These are phyloP conservation scores for Tragulus kanchil DNA, from an alignment of 2,113 vertebrate genomes.

Conservation along the genomic window DNA sequence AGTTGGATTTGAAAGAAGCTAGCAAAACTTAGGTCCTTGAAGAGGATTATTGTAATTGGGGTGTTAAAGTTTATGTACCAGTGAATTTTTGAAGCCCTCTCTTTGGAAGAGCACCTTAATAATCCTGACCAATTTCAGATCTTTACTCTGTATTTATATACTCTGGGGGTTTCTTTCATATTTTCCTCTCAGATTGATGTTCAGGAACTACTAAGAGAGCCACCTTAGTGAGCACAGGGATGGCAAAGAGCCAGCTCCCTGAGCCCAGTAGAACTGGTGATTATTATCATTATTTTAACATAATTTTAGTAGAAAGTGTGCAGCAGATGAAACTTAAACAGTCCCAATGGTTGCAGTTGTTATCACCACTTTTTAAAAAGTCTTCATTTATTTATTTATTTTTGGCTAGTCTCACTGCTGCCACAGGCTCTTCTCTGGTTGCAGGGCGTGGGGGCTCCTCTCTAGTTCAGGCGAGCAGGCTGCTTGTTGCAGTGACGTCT, in stretches of 20 bases:
- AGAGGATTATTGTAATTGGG: not conserved
- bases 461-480: too few species aligned
- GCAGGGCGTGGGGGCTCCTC: too few species aligned
- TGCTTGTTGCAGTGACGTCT: too few species aligned
- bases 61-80: not conserved
- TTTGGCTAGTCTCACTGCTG: too few species aligned
- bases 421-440: too few species aligned
- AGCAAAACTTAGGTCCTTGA: not conserved
- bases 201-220: constrained; percentile 60
- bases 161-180: constrained; percentile 66
- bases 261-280: constrained; percentile 44
- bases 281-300: not conserved
- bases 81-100: constrained; percentile 42
- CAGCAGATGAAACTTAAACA: not conserved
- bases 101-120: constrained; percentile 43
- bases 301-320: not conserved
- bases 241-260: constrained; percentile 63
- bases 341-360: not conserved
- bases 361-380: not conserved
- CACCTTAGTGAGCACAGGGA: constrained; percentile 56
- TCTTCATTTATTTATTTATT: too few species aligned
- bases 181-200: constrained; percentile 71
- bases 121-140: constrained; percentile 66
- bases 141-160: constrained; percentile 56
- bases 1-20: constrained; percentile 18